Evolutionary conservation across 2,797 vertebrate genomes (phyloP), one percentile per base, ranked within the genome.

Genomic region (Pipistrellus pipistrellus): DNA sequence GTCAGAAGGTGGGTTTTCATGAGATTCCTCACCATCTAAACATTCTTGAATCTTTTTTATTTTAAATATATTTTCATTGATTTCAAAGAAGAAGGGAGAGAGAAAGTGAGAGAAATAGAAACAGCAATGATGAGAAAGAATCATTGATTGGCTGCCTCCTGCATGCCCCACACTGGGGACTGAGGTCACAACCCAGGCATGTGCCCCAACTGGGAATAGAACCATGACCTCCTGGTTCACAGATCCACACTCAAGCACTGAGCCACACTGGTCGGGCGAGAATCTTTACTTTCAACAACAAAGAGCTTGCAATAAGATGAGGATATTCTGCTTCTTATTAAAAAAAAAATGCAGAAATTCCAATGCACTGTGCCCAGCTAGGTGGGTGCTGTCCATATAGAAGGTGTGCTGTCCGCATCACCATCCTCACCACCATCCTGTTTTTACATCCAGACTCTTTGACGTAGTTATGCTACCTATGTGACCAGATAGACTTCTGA

Each of bases 341-440:
- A 87, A 90, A 90, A 90, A 8, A 87, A 90, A 90, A 66, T n/a
- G 0, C 6, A 10, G 13, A 80, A 6, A 23, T 66, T 86, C 53
- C 66, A 27, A 73, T n/a, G 8, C 2, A 27, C 8, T 71, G 17
- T 27, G 38, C 75, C 20, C 20, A 76, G 25, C 10, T 20, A 14
- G 2, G 6, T 44, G 8, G 4, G 13, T 35, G 0, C 62, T 23
- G 9, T 20, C 13, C 6, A 3, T 35, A 4, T 3, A 46, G 25
- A 68, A 15, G 30, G 5, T 15, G 3, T 82, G 4, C 21, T 32
- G 20, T 55, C 30, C 23, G 18, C 1, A 4, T 93, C 23, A 18
- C 25, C 5, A 55, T 64, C 35, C 18, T 78, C 15, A 53, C 6
- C 44, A 35, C 3, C 1, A 9, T 0, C 27, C 15, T 48, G 5